Conservation (phyloP, 2,797 vertebrate species). For the Todus mexicanus region DNA sequence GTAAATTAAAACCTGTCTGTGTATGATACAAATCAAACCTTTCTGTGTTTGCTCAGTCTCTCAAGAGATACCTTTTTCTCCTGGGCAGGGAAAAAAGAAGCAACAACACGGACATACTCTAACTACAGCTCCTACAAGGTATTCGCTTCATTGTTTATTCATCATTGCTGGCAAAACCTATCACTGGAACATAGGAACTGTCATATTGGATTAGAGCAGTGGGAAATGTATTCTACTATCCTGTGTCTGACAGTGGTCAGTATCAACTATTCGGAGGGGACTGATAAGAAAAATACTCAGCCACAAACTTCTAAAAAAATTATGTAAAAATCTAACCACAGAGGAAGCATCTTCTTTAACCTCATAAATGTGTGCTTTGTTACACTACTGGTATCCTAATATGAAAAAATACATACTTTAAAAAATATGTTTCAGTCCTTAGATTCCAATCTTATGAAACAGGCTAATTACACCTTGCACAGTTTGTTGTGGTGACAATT, state of each 20-base stretch:
- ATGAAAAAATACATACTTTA: not conserved
- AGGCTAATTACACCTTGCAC: not conserved
- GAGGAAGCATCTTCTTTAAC: not conserved
- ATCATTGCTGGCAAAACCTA: constrained; percentile 39
- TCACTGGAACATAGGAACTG: constrained; percentile 35
- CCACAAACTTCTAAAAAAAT: not conserved
- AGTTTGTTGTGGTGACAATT: not conserved
- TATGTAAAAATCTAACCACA: not conserved
- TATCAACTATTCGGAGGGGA: constrained; percentile 11
- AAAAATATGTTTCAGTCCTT: not conserved
- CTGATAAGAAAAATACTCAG: not conserved
- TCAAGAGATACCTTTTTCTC: constrained; percentile 18
- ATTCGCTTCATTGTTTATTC: constrained; percentile 53
- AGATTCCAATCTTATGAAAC: not conserved
- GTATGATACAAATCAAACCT: constrained; percentile 17
- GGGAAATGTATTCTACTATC: not conserved
- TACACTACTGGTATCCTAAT: not conserved
- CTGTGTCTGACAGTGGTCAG: constrained; percentile 32
- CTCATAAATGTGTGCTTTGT: not conserved
- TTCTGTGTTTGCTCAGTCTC: constrained; percentile 2
- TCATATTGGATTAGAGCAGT: constrained; percentile 41
- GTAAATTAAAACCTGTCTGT: constrained; percentile 17
- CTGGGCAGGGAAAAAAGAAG: not conserved
- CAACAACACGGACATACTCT: not conserved
- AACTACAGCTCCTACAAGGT: constrained; percentile 31